These are phyloP conservation scores for Molossus alvarezi DNA, from an alignment of 2,797 vertebrate species.

Conservation along the genomic window DNA sequence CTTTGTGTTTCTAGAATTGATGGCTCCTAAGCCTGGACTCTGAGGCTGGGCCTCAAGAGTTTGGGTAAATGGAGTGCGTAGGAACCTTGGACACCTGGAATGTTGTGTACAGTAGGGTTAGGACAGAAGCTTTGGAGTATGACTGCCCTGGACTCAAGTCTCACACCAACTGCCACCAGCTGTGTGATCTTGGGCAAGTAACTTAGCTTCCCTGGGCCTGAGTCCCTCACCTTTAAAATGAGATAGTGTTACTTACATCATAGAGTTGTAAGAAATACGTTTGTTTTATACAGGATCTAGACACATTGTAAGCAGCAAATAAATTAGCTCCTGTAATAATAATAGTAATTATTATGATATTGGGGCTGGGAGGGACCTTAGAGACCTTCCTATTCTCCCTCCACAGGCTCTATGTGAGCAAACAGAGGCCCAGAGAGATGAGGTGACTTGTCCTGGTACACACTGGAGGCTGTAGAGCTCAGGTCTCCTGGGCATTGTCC, in stretches of 20 bases:
- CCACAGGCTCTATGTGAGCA: slow-evolving; percentile 30
- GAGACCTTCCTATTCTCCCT: not conserved
- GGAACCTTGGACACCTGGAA: not conserved
- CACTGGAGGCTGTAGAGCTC: not conserved
- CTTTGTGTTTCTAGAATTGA: not conserved
- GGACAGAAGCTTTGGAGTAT: slow-evolving; percentile 4
- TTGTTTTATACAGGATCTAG: not conserved
- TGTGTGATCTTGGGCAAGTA: slow-evolving; percentile 9
- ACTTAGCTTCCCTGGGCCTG: not conserved
- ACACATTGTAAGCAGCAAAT: not conserved
- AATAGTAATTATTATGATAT: not conserved
- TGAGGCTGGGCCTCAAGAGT: slow-evolving; percentile 21
- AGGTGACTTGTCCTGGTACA: slow-evolving; percentile 20
- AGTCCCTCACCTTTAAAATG: slow-evolving; percentile 27
- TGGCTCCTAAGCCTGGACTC: slow-evolving; percentile 3
- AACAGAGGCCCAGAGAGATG: not conserved
- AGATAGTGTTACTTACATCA: not conserved
- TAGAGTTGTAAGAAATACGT: not conserved
- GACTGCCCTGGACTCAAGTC: not conserved
- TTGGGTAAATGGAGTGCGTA: not conserved
- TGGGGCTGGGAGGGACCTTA: not conserved
- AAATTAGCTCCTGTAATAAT: not conserved
- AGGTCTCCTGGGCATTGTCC: not conserved
- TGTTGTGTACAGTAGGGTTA: not conserved
- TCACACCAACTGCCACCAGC: not conserved